Conservation (phyloP, 2,113 vertebrate species). For the Sphyrna mokarran region DNA sequence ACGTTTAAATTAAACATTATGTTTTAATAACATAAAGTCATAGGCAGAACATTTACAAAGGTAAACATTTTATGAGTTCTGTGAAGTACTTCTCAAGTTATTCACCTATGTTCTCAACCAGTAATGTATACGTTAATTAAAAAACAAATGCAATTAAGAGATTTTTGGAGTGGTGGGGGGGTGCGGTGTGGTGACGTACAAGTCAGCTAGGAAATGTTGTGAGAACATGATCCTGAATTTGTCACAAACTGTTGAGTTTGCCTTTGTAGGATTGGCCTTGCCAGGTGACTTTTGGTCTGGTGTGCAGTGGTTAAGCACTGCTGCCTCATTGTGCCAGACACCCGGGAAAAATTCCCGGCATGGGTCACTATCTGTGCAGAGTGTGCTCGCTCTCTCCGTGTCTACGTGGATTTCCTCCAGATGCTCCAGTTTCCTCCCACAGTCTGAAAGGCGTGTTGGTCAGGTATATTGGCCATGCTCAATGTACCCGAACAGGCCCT, state of each 20-base stretch:
- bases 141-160: background rate
- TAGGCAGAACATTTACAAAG: background rate
- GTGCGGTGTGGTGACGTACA: background rate
- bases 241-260: background rate
- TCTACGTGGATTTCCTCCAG: too few species aligned
- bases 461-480: too few species aligned
- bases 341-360: too few species aligned
- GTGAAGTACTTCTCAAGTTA: background rate
- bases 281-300: background rate
- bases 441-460: too few species aligned
- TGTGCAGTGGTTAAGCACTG: too few species aligned
- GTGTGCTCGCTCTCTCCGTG: too few species aligned
- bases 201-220: background rate
- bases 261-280: background rate
- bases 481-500: too few species aligned
- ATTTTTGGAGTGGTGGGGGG: background rate
- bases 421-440: too few species aligned
- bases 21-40: background rate
- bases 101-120: background rate
- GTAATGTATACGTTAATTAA: background rate
- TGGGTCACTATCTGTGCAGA: too few species aligned
- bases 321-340: too few species aligned
- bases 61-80: background rate
- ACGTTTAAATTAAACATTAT: background rate
- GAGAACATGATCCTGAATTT: background rate